Conservation (phyloP, 2,113 vertebrate species). For the Castor canadensis region DNA sequence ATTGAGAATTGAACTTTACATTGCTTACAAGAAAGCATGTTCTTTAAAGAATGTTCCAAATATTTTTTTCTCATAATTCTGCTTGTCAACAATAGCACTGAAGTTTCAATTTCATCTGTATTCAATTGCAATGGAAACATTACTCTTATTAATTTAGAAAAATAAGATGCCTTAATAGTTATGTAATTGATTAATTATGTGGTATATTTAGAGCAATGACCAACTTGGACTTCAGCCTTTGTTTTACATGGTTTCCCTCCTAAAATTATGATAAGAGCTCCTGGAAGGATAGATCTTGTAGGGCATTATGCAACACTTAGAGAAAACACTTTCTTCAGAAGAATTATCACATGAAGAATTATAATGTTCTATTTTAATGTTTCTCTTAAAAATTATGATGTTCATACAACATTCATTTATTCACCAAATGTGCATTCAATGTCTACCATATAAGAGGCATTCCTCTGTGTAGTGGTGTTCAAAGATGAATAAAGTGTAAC, state of each 20-base stretch:
- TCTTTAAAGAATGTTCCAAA: neutral
- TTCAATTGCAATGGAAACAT: neutral
- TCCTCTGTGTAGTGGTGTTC: neutral
- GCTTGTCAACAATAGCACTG: neutral
- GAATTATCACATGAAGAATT: neutral
- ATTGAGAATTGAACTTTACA: neutral
- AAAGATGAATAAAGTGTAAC: neutral
- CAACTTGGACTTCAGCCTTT: slow-evolving; percentile 12
- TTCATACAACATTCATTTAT: neutral
- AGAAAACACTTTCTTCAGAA: neutral
- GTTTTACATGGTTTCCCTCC: neutral
- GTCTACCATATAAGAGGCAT: neutral
- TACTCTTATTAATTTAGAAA: slow-evolving; percentile 31
- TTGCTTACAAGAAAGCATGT: neutral
- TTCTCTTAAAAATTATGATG: neutral
- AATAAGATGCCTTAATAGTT: neutral
- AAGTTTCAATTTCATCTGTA: neutral
- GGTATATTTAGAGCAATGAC: neutral
- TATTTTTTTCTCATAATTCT: neutral
- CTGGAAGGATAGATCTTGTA: neutral
- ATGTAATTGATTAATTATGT: neutral
- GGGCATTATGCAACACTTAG: neutral
- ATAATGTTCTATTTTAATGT: neutral
- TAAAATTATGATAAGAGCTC: neutral
- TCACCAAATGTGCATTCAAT: neutral